Evolutionary conservation across 2,888 invertebrate species (phyloP), one percentile per base, ranked within the genome.

Genomic region (Ophion obscuratus): DNA sequence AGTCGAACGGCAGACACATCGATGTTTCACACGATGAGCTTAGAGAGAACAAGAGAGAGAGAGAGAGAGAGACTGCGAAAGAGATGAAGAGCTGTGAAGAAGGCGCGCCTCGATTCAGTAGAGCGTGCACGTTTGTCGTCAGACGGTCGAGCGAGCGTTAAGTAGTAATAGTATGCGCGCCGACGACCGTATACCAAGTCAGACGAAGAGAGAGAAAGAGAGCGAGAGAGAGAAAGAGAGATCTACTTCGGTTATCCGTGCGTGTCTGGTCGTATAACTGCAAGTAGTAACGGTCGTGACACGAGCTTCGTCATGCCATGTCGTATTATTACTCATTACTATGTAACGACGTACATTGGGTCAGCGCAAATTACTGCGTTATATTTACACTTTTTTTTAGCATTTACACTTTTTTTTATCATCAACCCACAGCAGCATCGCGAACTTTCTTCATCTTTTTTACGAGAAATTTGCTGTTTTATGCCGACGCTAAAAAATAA

Each of bases 161-260:
- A 83, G 83, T 86, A 83, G 83, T 78, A 83, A 83, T 78, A 70
- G 77, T 78, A 78, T 86, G 86, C 83, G 74, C 77, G 68, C 64
- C 57, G 83, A 53, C 83, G 77, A 61, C 6, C 47, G 47, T 79
- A 36, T 62, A 40, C 20, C 27, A 61, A 66, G 76, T 27, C 31
- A 59, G 36, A 59, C 57, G 27, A 24, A 47, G 62, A 62, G 11
- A 53, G 53, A 47, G 27, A n/a, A 20, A 53, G 40, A 68, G 40
- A 40, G 14, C 47, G 24, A 66, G 27, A 68, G 24, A 36, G 64
- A 81, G 14, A 59, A 24, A 75, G 44, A 74, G 14, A 9, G 20
- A 53, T 66, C 66, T 53, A 47, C 73, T 44, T 7, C 73, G 67
- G 67, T 74, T 74, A 74, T 74, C 74, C 85, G 44, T 68, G 75